Conservation (phyloP, 2,888 invertebrate species). For the Theretra japonica region DNA sequence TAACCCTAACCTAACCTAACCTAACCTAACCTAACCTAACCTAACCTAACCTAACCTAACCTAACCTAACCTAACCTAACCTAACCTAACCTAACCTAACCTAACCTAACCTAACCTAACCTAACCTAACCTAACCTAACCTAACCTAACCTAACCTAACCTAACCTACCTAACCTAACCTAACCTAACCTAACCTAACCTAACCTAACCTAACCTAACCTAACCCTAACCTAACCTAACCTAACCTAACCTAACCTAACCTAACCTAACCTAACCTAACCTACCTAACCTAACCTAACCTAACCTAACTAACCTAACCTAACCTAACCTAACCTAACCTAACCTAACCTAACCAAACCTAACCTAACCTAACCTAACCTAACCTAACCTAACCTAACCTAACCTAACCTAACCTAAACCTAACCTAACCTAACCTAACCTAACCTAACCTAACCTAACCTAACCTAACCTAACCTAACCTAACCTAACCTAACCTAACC, state of each 20-base stretch:
- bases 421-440: constrained; percentile 34
- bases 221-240: constrained; percentile 44
- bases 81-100: constrained; percentile 45
- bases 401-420: constrained; percentile 40
- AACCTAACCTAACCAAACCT: constrained; percentile 14
- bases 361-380: constrained; percentile 6
- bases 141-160: too few relatives aligned
- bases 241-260: constrained; percentile 48
- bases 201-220: too few relatives aligned
- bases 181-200: too few relatives aligned
- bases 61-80: constrained; percentile 46
- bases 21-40: constrained; percentile 46
- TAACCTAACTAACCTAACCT: constrained; percentile 42
- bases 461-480: constrained; percentile 41
- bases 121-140: too few relatives aligned
- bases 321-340: constrained; percentile 31
- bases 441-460: constrained; percentile 41
- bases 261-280: constrained; percentile 43
- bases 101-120: constrained; percentile 44
- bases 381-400: constrained; percentile 33
- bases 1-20: constrained; percentile 45
- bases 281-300: constrained; percentile 43
- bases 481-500: constrained; percentile 31
- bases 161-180: too few relatives aligned
- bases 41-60: constrained; percentile 48